Conservation (phyloP, 2,888 invertebrate genomes). For the Frankliniella fusca region DNA sequence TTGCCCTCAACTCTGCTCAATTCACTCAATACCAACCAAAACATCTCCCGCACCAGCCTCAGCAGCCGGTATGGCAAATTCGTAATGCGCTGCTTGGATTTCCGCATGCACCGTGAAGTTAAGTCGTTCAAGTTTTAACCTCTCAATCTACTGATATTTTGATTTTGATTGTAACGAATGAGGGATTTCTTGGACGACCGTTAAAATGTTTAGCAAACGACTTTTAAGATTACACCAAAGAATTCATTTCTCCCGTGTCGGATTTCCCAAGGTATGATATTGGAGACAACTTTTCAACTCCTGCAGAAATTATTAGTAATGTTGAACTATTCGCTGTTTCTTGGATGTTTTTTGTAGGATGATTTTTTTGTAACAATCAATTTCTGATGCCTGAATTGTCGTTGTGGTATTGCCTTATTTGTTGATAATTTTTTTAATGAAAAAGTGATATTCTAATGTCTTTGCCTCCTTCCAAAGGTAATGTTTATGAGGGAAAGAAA, state of each 20-base stretch:
- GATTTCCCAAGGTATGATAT: background rate
- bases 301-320: background rate
- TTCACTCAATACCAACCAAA: too few species aligned
- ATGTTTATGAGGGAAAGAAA: background rate
- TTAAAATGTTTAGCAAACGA: background rate
- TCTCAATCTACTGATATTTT: too few species aligned
- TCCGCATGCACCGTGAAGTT: too few species aligned
- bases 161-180: too few species aligned
- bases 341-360: background rate
- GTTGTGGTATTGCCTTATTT: background rate
- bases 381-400: background rate
- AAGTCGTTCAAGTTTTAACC: too few species aligned
- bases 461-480: background rate
- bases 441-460: background rate
- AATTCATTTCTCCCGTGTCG: background rate
- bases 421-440: background rate
- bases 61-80: too few species aligned
- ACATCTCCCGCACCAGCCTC: too few species aligned
- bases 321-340: background rate
- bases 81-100: too few species aligned
- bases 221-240: background rate
- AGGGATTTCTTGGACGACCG: too few species aligned
- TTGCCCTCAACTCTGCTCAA: too few species aligned
- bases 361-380: background rate
- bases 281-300: background rate